Conservation (phyloP, 2,113 vertebrate species). For the Carettochelys insculpta region DNA sequence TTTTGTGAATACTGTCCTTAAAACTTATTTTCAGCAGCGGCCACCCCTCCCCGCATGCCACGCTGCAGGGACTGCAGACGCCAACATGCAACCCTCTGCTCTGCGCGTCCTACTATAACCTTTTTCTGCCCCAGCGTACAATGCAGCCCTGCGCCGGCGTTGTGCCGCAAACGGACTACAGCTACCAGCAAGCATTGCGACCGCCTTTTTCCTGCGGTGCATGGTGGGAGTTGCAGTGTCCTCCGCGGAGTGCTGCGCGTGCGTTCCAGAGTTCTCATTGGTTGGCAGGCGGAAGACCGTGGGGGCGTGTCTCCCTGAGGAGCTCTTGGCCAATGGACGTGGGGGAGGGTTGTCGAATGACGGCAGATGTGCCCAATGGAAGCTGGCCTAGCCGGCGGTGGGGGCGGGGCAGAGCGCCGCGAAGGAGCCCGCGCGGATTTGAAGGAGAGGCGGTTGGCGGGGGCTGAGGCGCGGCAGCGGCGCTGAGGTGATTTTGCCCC, state of each 20-base stretch:
- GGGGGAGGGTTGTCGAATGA: rapidly evolving
- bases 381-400: not conserved
- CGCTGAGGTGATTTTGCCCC: rapidly evolving
- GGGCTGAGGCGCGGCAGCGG: rapidly evolving
- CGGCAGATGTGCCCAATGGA: rapidly evolving
- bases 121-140: too few species aligned
- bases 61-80: too few species aligned
- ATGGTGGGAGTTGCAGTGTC: not conserved
- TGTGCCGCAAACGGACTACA: not conserved
- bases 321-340: rapidly evolving
- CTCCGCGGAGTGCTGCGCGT: too few species aligned
- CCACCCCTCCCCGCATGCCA: too few species aligned
- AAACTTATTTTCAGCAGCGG: too few species aligned
- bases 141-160: too few species aligned
- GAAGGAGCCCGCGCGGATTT: not conserved
- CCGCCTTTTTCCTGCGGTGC: rapidly evolving
- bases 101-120: too few species aligned
- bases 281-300: rapidly evolving
- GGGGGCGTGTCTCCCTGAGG: rapidly evolving
- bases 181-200: not conserved
- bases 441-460: not conserved
- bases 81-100: not conserved
- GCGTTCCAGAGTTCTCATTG: not conserved
- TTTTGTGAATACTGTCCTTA: too few species aligned
- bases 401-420: not conserved